These are phyloP conservation scores for Mesoligia furuncula DNA, from an alignment of 2,888 invertebrate genomes.

Conservation along the genomic window DNA sequence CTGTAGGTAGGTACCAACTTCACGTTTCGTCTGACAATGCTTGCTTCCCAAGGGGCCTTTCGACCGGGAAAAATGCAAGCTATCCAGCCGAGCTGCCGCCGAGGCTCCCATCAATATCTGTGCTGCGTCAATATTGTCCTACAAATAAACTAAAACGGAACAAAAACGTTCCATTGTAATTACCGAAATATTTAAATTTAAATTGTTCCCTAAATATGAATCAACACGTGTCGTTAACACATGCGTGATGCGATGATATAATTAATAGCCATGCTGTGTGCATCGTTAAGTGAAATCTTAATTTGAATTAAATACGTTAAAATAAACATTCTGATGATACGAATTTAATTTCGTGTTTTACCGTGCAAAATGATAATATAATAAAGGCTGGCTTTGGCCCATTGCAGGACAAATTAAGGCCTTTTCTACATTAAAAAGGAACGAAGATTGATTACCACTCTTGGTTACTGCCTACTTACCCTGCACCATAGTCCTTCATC, in stretches of 20 bases:
- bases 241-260: slow-evolving; percentile 14
- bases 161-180: slow-evolving; percentile 1
- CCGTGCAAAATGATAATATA: slow-evolving; percentile 9
- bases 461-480: background rate
- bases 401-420: background rate
- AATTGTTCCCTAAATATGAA: slow-evolving; percentile 24
- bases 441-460: background rate
- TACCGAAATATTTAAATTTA: slow-evolving; percentile 11
- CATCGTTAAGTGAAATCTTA: slow-evolving; percentile 24
- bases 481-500: background rate
- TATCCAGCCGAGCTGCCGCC: slow-evolving; percentile 13
- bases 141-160: slow-evolving; percentile 28
- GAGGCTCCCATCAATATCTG: slow-evolving; percentile 31
- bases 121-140: slow-evolving; percentile 12
- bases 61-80: slow-evolving; percentile 49
- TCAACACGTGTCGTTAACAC: slow-evolving; percentile 36
- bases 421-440: background rate
- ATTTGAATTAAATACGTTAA: slow-evolving; percentile 24
- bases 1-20: slow-evolving; percentile 10
- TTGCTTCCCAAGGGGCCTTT: slow-evolving; percentile 45
- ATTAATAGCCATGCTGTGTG: slow-evolving; percentile 38
- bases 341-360: slow-evolving; percentile 24
- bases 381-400: background rate
- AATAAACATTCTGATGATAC: slow-evolving; percentile 5
- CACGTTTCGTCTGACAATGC: slow-evolving; percentile 34